phyloP scores from a whole-genome alignment of 2,113 vertebrate species.

The Pipa parva region DNA sequence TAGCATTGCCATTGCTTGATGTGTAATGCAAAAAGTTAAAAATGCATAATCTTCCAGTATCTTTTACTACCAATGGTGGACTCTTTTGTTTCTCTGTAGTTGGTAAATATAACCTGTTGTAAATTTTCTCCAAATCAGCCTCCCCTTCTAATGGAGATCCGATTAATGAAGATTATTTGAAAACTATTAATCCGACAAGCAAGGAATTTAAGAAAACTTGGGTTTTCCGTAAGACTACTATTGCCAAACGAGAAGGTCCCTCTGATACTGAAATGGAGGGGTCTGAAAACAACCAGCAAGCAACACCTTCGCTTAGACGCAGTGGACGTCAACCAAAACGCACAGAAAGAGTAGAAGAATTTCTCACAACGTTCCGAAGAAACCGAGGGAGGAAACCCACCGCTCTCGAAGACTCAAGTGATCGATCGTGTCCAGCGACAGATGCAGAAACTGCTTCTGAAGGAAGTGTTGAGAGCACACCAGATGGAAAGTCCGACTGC shows the following conservation, averaged over 20 bases:
- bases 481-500: conserved; percentile 62
- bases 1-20: no score
- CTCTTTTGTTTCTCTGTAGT: not conserved
- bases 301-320: conserved; percentile 61
- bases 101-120: no score
- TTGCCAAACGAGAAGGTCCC: conserved; percentile 78
- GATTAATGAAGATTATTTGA: conserved; percentile 61
- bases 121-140: conserved; percentile 38
- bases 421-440: conserved; percentile 65
- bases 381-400: conserved; percentile 54
- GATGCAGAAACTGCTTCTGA: conserved; percentile 81
- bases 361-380: conserved; percentile 77
- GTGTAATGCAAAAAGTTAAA: no score
- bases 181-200: conserved; percentile 65
- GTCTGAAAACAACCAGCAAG: conserved; percentile 54
- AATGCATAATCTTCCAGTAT: no score
- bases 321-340: conserved; percentile 70
- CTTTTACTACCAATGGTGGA: not conserved
- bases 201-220: conserved; percentile 85
- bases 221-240: conserved; percentile 89
- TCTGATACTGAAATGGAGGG: conserved; percentile 66
- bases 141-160: conserved; percentile 63
- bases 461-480: conserved; percentile 78
- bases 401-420: conserved; percentile 67
- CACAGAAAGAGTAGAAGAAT: conserved; percentile 83